These are phyloP conservation scores for Geopemphigus sp. DNA, from an alignment of 1,140 invertebrate genomes.

Conservation along the genomic window DNA sequence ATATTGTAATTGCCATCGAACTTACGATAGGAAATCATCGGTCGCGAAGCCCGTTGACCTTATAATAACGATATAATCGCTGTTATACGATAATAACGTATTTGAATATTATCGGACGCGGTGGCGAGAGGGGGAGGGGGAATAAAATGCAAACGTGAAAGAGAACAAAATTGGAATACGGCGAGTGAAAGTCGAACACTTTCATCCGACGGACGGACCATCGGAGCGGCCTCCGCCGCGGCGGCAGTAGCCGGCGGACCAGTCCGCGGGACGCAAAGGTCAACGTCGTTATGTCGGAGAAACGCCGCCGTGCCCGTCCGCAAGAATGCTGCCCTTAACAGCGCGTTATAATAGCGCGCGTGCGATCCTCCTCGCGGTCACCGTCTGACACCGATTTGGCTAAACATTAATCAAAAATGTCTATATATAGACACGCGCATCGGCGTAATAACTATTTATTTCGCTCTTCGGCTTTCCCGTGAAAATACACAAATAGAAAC, in stretches of 20 bases:
- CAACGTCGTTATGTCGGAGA: conserved; percentile 44
- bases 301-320: conserved; percentile 18
- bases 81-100: too few species aligned
- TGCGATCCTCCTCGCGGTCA: conserved; percentile 5
- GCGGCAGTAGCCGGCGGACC: too few species aligned
- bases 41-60: too few species aligned
- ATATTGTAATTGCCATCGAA: too few species aligned
- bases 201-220: conserved; percentile 10
- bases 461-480: neutral
- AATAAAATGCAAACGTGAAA: conserved; percentile 44
- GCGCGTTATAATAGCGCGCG: too few species aligned
- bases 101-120: neutral
- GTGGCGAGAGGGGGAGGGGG: neutral
- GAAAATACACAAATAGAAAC: conserved; percentile 2
- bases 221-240: too few species aligned
- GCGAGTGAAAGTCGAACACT: conserved; percentile 45
- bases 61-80: too few species aligned
- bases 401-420: conserved; percentile 33
- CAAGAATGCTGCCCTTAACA: conserved; percentile 39
- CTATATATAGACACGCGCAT: too few species aligned
- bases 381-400: conserved; percentile 34
- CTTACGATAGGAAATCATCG: too few species aligned
- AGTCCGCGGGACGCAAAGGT: conserved; percentile 44
- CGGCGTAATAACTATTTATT: neutral
- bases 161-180: conserved; percentile 41